phyloP scores from a whole-genome alignment of 2,113 vertebrate genomes.

The Nipponia nippon region DNA sequence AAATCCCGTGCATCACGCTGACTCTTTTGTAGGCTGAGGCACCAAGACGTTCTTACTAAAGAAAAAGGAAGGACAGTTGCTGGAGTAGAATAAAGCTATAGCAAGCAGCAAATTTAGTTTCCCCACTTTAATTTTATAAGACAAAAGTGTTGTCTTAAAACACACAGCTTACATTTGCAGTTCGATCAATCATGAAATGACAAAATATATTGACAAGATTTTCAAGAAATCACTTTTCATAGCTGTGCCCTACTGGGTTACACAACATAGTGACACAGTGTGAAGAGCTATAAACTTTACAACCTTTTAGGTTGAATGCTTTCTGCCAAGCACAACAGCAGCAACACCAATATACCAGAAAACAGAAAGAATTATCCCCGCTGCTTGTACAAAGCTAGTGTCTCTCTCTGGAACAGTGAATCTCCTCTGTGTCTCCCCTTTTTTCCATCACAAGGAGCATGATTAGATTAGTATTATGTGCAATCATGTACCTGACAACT shows the following conservation, averaged over 20 bases:
- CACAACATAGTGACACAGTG: not conserved
- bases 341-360: not conserved
- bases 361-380: not conserved
- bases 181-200: not conserved
- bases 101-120: not conserved
- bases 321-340: not conserved
- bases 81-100: not conserved
- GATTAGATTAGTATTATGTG: not conserved
- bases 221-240: not conserved
- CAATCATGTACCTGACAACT: not conserved
- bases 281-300: not conserved
- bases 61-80: not conserved
- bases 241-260: not conserved
- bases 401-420: not conserved
- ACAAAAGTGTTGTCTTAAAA: not conserved
- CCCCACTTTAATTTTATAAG: not conserved
- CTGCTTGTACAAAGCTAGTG: not conserved
- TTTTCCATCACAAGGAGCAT: not conserved
- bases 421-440: not conserved
- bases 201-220: not conserved
- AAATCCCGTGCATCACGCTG: not conserved
- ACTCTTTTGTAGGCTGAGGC: not conserved
- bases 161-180: not conserved
- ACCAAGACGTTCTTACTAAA: not conserved
- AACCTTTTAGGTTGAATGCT: not conserved